Evolutionary conservation across 1,140 invertebrate species (phyloP).

Genomic region (Antheraea pernyi): DNA sequence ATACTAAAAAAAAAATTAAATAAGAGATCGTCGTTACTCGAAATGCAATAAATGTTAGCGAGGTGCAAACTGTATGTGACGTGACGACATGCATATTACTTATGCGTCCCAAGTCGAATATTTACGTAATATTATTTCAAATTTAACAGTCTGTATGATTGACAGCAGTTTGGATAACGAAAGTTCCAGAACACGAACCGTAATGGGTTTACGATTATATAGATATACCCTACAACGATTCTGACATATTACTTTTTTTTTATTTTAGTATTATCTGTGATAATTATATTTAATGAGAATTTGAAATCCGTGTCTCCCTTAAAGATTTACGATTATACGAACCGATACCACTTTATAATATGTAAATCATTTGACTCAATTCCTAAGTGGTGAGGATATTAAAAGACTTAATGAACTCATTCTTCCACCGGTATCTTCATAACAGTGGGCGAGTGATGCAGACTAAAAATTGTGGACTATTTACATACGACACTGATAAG

Average conservation of each 20-base stretch:
- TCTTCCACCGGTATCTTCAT: not conserved
- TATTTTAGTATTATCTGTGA: constrained; percentile 74
- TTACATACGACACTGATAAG: not conserved
- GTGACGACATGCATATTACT: not conserved
- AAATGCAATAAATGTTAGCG: constrained; percentile 19
- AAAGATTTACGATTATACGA: constrained; percentile 13
- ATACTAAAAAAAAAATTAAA: no score
- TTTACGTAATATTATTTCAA: not conserved
- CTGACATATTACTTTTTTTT: constrained; percentile 38
- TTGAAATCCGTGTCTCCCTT: constrained; percentile 31
- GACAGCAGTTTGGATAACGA: not conserved
- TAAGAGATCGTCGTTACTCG: constrained; percentile 9
- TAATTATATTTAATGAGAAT: constrained; percentile 66
- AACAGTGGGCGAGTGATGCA: not conserved
- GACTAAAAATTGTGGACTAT: not conserved
- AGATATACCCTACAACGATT: constrained; percentile 33
- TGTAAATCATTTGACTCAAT: not conserved
- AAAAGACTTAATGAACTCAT: not conserved
- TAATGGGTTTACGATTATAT: constrained; percentile 23
- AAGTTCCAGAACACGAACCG: not conserved
- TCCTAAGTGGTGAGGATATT: not conserved
- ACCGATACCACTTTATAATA: not conserved
- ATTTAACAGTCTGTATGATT: not conserved
- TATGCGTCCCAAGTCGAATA: not conserved
- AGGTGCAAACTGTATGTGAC: constrained; percentile 12